These are phyloP conservation scores for Eidolon helvum DNA, from an alignment of 2,113 vertebrate species.

Conservation along the genomic window DNA sequence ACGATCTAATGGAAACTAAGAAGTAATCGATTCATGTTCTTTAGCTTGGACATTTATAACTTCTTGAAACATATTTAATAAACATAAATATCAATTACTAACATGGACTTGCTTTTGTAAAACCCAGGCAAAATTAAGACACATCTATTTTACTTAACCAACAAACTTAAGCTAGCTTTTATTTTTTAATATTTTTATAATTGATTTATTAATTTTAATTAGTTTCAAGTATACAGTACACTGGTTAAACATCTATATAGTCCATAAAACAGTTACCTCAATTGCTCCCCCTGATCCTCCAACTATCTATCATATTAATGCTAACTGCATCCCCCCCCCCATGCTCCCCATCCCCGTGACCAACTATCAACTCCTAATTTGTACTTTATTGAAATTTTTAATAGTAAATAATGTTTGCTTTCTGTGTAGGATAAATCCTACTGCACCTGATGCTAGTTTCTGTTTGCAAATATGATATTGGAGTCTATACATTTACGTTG, in stretches of 20 bases:
- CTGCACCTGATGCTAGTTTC: not conserved
- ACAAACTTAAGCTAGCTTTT: not conserved
- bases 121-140: not conserved
- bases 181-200: too few species aligned
- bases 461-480: not conserved
- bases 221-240: too few species aligned
- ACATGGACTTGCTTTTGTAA: not conserved
- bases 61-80: not conserved
- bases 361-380: too few species aligned
- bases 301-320: too few species aligned
- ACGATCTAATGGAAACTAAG: too few species aligned
- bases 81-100: not conserved
- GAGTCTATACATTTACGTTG: not conserved
- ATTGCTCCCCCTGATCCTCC: too few species aligned
- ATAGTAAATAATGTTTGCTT: not conserved
- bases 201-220: not conserved
- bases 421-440: not conserved
- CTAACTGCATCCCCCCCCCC: too few species aligned
- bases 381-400: not conserved
- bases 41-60: not conserved
- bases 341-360: too few species aligned
- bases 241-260: too few species aligned
- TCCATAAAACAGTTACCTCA: too few species aligned
- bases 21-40: too few species aligned
- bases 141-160: not conserved